A percentile compares a stretch with the other conserved stretches of the same genome.
phyloP scores from a whole-genome alignment of 2,113 vertebrate genomes.

The Chiloscyllium plagiosum region DNA sequence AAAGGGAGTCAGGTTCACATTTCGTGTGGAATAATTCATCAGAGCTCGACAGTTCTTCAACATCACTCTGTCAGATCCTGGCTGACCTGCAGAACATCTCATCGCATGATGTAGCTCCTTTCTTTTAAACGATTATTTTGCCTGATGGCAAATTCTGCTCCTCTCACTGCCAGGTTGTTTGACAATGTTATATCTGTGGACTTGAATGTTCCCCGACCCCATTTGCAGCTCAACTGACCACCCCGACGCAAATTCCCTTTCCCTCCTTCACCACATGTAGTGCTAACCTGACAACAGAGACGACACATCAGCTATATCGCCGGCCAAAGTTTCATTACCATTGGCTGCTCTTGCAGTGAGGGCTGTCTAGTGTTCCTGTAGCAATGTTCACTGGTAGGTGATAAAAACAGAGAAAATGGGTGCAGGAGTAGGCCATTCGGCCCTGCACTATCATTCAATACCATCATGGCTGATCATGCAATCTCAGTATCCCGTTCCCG shows the following conservation, averaged over 20 bases:
- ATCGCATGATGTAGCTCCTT: background rate
- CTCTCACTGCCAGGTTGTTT: background rate
- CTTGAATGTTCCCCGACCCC: background rate
- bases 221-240: background rate
- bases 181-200: background rate
- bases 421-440: too few species aligned
- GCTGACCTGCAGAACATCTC: background rate
- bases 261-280: background rate
- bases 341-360: background rate
- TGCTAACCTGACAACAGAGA: background rate
- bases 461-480: too few species aligned
- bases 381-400: background rate
- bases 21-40: background rate
- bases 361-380: background rate
- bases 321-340: background rate
- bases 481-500: too few species aligned
- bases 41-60: background rate
- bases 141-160: background rate
- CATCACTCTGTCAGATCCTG: background rate
- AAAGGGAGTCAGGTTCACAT: background rate
- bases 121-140: background rate
- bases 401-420: too few species aligned
- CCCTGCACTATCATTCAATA: too few species aligned
- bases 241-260: background rate
- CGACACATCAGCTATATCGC: too few species aligned